Base-by-base conservation (phyloP, 2,113 vertebrate species). In the Microcebus griseorufus region DNA sequence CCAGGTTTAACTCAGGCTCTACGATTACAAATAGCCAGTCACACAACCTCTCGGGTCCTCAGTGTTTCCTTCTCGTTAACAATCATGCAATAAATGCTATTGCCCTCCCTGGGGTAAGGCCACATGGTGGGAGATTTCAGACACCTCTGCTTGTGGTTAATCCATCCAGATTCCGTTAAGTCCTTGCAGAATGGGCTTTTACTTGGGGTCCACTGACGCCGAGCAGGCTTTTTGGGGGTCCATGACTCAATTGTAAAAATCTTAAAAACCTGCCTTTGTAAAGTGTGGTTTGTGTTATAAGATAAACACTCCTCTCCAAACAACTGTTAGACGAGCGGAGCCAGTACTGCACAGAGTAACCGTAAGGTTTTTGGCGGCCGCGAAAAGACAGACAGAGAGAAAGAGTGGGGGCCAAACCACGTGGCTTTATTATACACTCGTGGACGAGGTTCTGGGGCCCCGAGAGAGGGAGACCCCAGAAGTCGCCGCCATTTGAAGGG, bases 71-170 rank as follows among this genome's bases (percentile, higher is more conserved):
- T 25, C 51, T 67, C 32, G 0, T 11, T 5, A 39, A 22, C 27
- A 32, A 10, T 13, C 20, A 9, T 4, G 11, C 25, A 9, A 3
- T 23, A 12, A 29, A 29, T 6, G 18, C 42, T 6, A 4, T 18
- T 32, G 23, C 6, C 27, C 4, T 60, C 70, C 32, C 32, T 9
- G 37, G 37, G n/a, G 64, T 55, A 42, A 11, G 22, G 20, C 37
- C 39, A 25, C 76, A 5, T 9, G 20, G 14, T 9, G 9, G 64
- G 23, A 9, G 20, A 55, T 18, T 37, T 16, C 9, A n/a, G 69
- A 6, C 4, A 1, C 8, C 6, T 10, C 55, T 9, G 1, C 45
- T 8, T 17, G 32, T 4, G 1, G 32, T 20, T 16, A 53, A 70
- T 18, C 32, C 7, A 22, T 18, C 23, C 3, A 18, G 25, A 16